Base-by-base conservation (phyloP, 2,797 vertebrate species). In the Cichlasoma orientale region DNA sequence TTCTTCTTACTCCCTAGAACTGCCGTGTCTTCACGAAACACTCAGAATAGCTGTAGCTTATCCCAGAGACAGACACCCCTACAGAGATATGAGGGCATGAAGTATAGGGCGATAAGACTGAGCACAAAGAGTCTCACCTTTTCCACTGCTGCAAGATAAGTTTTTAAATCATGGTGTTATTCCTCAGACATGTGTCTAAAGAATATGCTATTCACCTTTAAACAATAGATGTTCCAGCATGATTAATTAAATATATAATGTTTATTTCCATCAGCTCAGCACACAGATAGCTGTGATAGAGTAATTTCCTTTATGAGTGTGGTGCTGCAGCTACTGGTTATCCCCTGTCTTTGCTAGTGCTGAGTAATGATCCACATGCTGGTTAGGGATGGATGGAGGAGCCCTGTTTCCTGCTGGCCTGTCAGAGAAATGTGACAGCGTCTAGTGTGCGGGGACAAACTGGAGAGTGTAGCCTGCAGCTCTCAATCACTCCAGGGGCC, bases 371-470 rank as follows among this genome's bases (percentile, higher is more conserved):
- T 89, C 84, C 89, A 68, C 86, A 85, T 84, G 86, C 84, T 85
- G 89, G 83, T 87, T 79, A 84, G 88, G 73, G 88, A 84, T 80
- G 88, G 88, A 90, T 81, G 54, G 88, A 87, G 81, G 80, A 87
- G 84, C 74, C 81, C 74, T 50, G 85, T 70, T 87, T 87, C 93
- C 92, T 82, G 93, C 93, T 92, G 91, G 93, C 91, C 93, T 94
- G 92, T 92, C 91, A 94, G 56, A 91, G 88, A 93, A 93, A 94
- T 88, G 86, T 93, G 93, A 89, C 92, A 90, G 89, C 56, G n/a
- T 91, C 85, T 79, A 83, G 84, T 80, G 86, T 84, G 88, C 89
- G 74, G 92, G 88, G 89, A 92, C 89, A 92, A 92, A 90, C 90
- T 75, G 77, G 86, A 90, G 80, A 80, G 83, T 75, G 80, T 77